A percentile compares a stretch with the other conserved stretches of the same genome.
These are phyloP conservation scores for Sarcophaga peregrina DNA, from an alignment of 1,140 invertebrate genomes.

Conservation along the genomic window DNA sequence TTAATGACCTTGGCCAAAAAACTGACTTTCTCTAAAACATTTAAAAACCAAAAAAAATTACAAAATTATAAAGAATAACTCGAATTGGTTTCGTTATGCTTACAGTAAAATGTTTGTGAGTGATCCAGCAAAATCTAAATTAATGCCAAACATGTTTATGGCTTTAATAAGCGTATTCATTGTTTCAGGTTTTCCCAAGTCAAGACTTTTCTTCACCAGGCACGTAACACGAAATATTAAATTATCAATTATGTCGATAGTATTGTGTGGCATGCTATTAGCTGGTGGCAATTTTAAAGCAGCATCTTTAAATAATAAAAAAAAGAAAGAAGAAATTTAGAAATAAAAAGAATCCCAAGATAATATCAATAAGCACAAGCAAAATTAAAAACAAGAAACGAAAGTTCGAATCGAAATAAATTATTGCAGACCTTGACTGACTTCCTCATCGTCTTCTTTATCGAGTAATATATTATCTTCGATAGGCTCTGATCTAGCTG, in stretches of 20 bases:
- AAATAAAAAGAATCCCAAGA: not conserved
- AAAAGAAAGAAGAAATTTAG: slow-evolving; percentile 15
- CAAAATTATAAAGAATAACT: not conserved
- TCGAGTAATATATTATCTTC: slow-evolving; percentile 61
- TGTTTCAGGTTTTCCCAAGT: slow-evolving; percentile 61
- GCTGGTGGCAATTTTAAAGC: slow-evolving; percentile 49
- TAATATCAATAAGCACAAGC: too few species aligned
- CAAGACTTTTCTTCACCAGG: slow-evolving; percentile 58
- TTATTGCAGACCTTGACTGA: slow-evolving; percentile 50
- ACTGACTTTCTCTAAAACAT: slow-evolving; percentile 59
- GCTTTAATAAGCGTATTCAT: slow-evolving; percentile 60
- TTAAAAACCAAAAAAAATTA: not conserved
- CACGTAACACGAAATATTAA: slow-evolving; percentile 61
- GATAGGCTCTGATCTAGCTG: slow-evolving; percentile 51
- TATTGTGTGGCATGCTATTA: slow-evolving; percentile 52
- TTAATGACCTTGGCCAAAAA: slow-evolving; percentile 64
- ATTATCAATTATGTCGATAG: slow-evolving; percentile 63
- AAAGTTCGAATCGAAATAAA: not conserved
- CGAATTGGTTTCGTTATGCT: slow-evolving; percentile 41
- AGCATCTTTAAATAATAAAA: slow-evolving; percentile 51
- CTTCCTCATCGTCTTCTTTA: slow-evolving; percentile 58
- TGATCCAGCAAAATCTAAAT: slow-evolving; percentile 60
- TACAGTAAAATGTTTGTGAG: slow-evolving; percentile 63
- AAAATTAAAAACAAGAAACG: too few species aligned
- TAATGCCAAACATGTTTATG: slow-evolving; percentile 59